phyloP scores from a whole-genome alignment of 2,113 vertebrate species.

The Nestor notabilis region DNA sequence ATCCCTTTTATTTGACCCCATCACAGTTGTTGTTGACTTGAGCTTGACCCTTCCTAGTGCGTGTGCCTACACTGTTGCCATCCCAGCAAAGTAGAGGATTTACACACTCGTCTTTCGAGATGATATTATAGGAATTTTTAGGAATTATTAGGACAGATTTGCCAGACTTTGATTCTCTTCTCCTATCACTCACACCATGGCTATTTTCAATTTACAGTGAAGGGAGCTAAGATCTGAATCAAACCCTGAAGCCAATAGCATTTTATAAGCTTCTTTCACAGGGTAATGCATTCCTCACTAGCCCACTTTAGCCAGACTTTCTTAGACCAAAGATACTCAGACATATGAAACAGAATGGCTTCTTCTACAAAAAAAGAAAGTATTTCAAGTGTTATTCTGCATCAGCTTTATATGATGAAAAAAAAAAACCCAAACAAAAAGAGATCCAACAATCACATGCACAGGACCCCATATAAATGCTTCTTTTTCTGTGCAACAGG shows the following conservation, averaged over 20 bases:
- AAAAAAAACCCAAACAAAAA: neutral
- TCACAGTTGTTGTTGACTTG: neutral
- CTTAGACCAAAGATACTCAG: neutral
- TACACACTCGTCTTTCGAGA: neutral
- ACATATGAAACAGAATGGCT: neutral
- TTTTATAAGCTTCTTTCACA: neutral
- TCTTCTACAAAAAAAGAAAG: accelerated
- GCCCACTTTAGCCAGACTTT: neutral
- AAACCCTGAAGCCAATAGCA: neutral
- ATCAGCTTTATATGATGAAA: neutral
- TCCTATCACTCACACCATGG: accelerated
- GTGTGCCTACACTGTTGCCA: neutral
- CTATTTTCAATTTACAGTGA: neutral
- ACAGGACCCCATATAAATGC: neutral
- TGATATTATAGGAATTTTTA: neutral
- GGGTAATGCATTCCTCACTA: neutral
- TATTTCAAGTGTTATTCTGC: neutral
- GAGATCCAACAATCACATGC: neutral
- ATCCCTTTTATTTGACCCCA: neutral
- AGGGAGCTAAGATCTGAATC: neutral
- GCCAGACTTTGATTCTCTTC: neutral
- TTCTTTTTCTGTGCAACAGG: neutral
- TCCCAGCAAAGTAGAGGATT: neutral
- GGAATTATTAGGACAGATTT: neutral
- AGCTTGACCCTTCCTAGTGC: neutral